Base-by-base conservation (phyloP, 2,113 vertebrate species). In the Dromaius novaehollandiae region DNA sequence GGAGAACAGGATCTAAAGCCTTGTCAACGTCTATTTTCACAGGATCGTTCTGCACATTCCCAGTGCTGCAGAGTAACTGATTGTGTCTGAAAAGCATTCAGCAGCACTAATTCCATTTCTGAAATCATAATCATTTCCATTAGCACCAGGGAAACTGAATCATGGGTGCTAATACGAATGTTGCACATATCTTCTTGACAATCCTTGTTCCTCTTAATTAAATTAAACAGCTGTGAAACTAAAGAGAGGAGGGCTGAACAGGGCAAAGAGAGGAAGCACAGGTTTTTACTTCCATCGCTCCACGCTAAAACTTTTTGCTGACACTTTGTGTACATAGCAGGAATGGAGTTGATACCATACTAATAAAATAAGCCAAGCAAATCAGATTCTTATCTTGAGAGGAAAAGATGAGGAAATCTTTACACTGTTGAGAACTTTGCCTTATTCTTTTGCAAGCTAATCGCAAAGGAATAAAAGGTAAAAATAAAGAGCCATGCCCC, bases 1-100 rank as follows among this genome's bases (percentile, higher is more conserved):
- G 90, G 88, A 94, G 90, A 91, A 94, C 92, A 94, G 92, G 76
- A 90, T 63, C 60, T 42, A 61, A 71, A 83, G 74, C 82, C 74
- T 70, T 84, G 76, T 50, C 69, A 53, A 24, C 89, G 51, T 86
- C 65, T 77, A 50, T 82, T 95, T 68, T 82, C 81, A 83, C 68
- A 86, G 93, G 69, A 90, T 70, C 3, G 3, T 44, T 79, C 55
- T 89, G 94, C 88, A 92, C 94, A 96, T 82, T 93, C 77, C 94
- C 48, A 34, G 86, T 86, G 90, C 53, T 5, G 4, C 34, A 36
- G 30, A 56, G 80, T 11, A 79, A 78, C 64, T 94, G 93, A 58
- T 40, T 60, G 55, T 90, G 53, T 36, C 26, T 0, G 3, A 81
- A 87, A 48, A 63, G 69, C 44, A 30, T 55, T 66, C 44, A 51